Evolutionary conservation across 2,113 vertebrate genomes (phyloP).

Genomic region (Pteronura brasiliensis): DNA sequence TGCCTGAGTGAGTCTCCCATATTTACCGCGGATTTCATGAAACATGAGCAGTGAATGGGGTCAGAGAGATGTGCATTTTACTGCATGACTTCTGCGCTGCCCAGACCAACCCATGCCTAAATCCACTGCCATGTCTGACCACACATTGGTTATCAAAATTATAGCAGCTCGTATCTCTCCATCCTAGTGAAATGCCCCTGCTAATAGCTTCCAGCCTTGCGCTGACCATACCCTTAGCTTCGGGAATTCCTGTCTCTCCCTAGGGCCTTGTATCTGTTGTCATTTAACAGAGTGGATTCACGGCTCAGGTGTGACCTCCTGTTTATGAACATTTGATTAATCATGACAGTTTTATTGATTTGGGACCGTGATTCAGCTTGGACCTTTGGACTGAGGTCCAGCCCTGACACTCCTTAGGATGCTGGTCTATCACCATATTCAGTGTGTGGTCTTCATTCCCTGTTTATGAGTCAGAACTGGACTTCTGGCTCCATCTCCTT

Average conservation of each 20-base stretch:
- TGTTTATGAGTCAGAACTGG: not conserved
- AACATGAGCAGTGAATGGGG: not conserved
- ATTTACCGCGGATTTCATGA: not conserved
- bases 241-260: not conserved
- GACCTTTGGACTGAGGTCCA: not conserved
- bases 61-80: not conserved
- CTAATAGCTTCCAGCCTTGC: fast-evolving
- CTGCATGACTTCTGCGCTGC: not conserved
- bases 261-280: not conserved
- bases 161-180: not conserved
- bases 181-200: fast-evolving
- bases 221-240: not conserved
- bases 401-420: not conserved
- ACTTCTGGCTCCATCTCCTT: not conserved
- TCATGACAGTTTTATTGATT: not conserved
- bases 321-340: not conserved
- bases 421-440: not conserved
- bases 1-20: not conserved
- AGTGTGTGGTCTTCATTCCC: not conserved
- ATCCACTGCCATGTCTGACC: not conserved
- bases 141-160: not conserved
- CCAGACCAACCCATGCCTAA: not conserved
- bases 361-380: not conserved
- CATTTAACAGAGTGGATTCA: not conserved
- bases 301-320: not conserved